Percentiles rank a stretch among this genome's conserved stretches.
phyloP scores from a whole-genome alignment of 1,140 invertebrate species.

The Brachionus asplanchnoidis region DNA sequence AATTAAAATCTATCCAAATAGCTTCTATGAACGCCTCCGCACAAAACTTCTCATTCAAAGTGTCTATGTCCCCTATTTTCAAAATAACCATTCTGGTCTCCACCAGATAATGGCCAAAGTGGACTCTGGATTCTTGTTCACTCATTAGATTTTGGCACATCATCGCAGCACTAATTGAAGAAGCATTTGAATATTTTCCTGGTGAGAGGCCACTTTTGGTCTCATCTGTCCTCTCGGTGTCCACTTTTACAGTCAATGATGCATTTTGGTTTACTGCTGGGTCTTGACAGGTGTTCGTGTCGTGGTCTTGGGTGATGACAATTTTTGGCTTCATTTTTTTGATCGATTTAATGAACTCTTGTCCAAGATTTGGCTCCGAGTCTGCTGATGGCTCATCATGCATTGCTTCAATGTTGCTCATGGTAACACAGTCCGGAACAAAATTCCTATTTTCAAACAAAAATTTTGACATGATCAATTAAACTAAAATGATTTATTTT shows the following conservation, averaged over 20 bases:
- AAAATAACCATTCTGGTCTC: slow-evolving; percentile 39
- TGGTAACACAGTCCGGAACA: not conserved
- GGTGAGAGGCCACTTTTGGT: not conserved
- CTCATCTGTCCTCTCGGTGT: not conserved
- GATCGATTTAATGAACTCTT: not conserved
- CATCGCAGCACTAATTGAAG: not conserved
- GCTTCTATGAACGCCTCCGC: slow-evolving; percentile 43
- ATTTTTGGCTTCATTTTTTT: slow-evolving; percentile 8
- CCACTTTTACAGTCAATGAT: not conserved
- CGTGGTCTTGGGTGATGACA: not conserved
- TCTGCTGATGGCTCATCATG: not conserved
- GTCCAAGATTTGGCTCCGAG: not conserved
- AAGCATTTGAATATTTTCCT: not conserved
- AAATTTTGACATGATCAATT: not conserved
- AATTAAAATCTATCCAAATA: slow-evolving; percentile 34
- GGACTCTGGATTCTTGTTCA: not conserved
- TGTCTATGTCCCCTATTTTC: slow-evolving; percentile 44
- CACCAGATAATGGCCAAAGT: not conserved
- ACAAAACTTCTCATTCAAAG: slow-evolving; percentile 44
- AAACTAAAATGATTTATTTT: not conserved
- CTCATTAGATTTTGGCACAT: not conserved
- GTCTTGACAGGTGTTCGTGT: not conserved
- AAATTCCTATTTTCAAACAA: slow-evolving; percentile 3
- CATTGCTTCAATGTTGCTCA: not conserved
- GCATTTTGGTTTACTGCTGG: not conserved